phyloP scores from a whole-genome alignment of 2,888 invertebrate genomes.

The Agelastica alni region DNA sequence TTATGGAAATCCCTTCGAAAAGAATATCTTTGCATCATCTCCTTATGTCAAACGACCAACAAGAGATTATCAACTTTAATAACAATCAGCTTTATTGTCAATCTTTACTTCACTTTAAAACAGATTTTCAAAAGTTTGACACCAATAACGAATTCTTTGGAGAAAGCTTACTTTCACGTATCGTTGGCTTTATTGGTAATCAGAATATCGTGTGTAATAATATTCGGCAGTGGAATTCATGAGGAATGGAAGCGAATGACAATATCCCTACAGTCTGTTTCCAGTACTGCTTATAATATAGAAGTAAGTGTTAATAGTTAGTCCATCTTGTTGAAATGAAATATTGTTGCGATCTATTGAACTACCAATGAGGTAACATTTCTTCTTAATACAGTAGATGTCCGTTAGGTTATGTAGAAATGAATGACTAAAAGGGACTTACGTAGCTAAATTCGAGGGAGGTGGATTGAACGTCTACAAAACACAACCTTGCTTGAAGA shows the following conservation, averaged over 20 bases:
- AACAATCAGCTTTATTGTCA: conserved; percentile 68
- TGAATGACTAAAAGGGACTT: too few relatives aligned
- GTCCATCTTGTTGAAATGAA: too few relatives aligned
- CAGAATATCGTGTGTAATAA: conserved; percentile 44
- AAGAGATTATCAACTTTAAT: conserved; percentile 65
- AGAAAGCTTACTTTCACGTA: conserved; percentile 45
- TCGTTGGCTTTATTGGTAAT: conserved; percentile 52
- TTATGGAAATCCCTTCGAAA: conserved; percentile 34
- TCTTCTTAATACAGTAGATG: too few relatives aligned
- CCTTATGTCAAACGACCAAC: conserved; percentile 59
- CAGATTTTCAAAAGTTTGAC: conserved; percentile 70
- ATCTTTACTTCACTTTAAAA: conserved; percentile 73
- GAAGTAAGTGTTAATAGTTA: conserved; percentile 64
- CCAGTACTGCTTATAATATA: conserved; percentile 65
- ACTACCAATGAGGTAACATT: too few relatives aligned
- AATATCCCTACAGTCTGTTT: conserved; percentile 64
- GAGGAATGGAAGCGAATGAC: conserved; percentile 47
- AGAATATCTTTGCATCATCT: conserved; percentile 35
- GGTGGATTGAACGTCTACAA: too few relatives aligned
- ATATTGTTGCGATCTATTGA: too few relatives aligned
- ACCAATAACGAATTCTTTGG: conserved; percentile 35
- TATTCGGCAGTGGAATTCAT: conserved; percentile 48
- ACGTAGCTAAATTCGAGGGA: too few relatives aligned
- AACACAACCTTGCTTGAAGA: too few relatives aligned
- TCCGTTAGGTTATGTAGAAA: too few relatives aligned